These are phyloP conservation scores for Drosophila kuntzei DNA, from an alignment of 2,888 invertebrate genomes.

Conservation along the genomic window DNA sequence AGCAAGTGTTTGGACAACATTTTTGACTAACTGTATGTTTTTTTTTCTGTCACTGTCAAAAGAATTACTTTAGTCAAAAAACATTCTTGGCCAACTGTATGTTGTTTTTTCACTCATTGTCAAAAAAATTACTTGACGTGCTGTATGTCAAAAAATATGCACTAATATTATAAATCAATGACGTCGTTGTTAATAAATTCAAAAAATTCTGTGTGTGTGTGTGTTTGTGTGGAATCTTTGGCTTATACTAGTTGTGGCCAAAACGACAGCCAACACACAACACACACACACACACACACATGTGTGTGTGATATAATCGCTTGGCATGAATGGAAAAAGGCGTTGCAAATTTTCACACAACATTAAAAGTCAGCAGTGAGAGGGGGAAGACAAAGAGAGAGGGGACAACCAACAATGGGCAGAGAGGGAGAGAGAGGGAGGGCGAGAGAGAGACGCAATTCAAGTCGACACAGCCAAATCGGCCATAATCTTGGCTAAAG, in stretches of 20 bases:
- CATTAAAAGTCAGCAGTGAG: slow-evolving; percentile 39
- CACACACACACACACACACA: slow-evolving; percentile 23
- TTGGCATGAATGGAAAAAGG: slow-evolving; percentile 71
- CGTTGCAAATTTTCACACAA: slow-evolving; percentile 75
- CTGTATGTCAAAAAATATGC: slow-evolving; percentile 14
- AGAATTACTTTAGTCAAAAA: too few species aligned
- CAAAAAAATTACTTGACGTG: not conserved
- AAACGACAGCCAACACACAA: slow-evolving; percentile 71
- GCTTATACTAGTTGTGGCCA: slow-evolving; percentile 66
- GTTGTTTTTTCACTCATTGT: not conserved
- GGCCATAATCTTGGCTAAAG: slow-evolving; percentile 76
- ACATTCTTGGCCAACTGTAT: not conserved
- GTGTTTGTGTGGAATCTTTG: slow-evolving; percentile 45
- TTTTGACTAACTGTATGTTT: too few species aligned
- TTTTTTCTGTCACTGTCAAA: too few species aligned
- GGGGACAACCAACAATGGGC: slow-evolving; percentile 45
- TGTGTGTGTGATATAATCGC: slow-evolving; percentile 70
- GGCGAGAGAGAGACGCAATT: slow-evolving; percentile 40
- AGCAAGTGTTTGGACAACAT: too few species aligned
- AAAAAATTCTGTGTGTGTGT: slow-evolving; percentile 17
- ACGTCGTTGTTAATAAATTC: slow-evolving; percentile 42
- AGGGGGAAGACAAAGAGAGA: not conserved
- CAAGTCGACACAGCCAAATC: slow-evolving; percentile 60
- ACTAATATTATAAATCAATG: slow-evolving; percentile 57
- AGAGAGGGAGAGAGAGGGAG: not conserved